phyloP scores from a whole-genome alignment of 2,113 vertebrate genomes.

The Lipophrys pholis region DNA sequence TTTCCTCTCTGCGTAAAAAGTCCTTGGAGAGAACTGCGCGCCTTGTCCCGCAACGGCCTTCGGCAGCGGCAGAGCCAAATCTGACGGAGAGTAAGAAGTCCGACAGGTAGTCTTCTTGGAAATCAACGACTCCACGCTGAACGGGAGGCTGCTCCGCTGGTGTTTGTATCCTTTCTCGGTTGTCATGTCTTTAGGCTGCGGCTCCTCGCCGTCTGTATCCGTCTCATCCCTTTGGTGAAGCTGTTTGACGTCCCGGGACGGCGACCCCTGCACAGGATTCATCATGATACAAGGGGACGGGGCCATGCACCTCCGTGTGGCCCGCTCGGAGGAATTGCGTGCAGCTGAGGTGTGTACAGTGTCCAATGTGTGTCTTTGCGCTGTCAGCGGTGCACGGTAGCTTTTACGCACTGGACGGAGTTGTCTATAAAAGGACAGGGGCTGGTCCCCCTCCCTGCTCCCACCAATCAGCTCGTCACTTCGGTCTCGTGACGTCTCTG shows the following conservation, averaged over 20 bases:
- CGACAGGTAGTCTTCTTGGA: constrained; percentile 82
- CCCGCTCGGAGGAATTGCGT: constrained; percentile 57
- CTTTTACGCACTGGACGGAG: constrained; percentile 62
- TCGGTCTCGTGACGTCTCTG: constrained; percentile 65
- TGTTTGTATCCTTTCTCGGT: constrained; percentile 77
- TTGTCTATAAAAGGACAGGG: constrained; percentile 80
- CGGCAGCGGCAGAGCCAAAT: constrained; percentile 50
- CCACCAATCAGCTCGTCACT: constrained; percentile 78
- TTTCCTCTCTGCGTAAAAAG: constrained; percentile 75
- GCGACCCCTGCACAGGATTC: constrained; percentile 83
- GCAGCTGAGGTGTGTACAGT: constrained; percentile 41
- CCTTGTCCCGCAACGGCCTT: constrained; percentile 49
- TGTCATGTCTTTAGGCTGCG: constrained; percentile 76
- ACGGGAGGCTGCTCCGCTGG: constrained; percentile 80
- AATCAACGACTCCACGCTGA: constrained; percentile 88
- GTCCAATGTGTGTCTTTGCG: constrained; percentile 54
- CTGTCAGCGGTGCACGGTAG: constrained; percentile 58
- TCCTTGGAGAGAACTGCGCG: constrained; percentile 77
- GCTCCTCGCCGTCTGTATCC: constrained; percentile 77
- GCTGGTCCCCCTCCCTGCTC: constrained; percentile 57
- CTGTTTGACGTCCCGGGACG: constrained; percentile 69
- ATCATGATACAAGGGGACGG: constrained; percentile 77
- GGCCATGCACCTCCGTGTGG: constrained; percentile 80
- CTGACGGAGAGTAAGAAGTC: constrained; percentile 70
- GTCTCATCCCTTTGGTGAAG: constrained; percentile 71